Evolutionary conservation across 2,113 vertebrate genomes (phyloP).

Genomic region (Crypturellus undulatus): DNA sequence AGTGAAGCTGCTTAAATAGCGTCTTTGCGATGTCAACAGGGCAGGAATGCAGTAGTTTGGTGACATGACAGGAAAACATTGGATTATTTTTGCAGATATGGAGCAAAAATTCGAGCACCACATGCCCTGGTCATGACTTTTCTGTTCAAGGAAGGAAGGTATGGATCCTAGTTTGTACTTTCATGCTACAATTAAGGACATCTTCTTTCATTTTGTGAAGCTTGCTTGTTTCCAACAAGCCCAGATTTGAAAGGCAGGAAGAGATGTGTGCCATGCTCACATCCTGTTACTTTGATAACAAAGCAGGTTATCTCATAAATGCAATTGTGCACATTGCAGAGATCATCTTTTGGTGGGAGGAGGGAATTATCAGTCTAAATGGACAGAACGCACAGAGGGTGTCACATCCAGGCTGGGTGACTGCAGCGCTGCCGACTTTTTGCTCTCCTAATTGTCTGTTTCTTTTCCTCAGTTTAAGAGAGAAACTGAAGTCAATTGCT

Average conservation of each 20-base stretch:
- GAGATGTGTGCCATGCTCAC: rapidly evolving
- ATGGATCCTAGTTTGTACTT: not conserved
- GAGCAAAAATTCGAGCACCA: constrained; percentile 93
- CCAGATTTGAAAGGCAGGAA: not conserved
- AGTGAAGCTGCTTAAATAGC: rapidly evolving
- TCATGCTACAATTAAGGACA: not conserved
- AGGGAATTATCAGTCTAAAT: rapidly evolving
- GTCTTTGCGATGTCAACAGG: rapidly evolving
- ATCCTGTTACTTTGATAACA: rapidly evolving
- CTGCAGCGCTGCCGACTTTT: not conserved
- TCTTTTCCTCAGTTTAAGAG: constrained; percentile 82
- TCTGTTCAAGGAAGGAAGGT: constrained; percentile 95
- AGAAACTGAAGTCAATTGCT: constrained; percentile 88
- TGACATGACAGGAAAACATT: rapidly evolving
- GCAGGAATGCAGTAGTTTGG: rapidly evolving
- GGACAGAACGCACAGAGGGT: not conserved
- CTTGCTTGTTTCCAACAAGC: rapidly evolving
- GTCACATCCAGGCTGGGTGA: not conserved
- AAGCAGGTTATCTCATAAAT: not conserved
- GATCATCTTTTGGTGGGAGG: too few species aligned
- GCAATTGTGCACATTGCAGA: rapidly evolving
- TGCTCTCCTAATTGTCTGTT: not conserved
- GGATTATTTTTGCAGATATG: constrained; percentile 82
- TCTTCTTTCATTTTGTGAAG: rapidly evolving
- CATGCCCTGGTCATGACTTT: constrained; percentile 99